phyloP scores from a whole-genome alignment of 1,140 invertebrate species.

The Drosophila repleta region DNA sequence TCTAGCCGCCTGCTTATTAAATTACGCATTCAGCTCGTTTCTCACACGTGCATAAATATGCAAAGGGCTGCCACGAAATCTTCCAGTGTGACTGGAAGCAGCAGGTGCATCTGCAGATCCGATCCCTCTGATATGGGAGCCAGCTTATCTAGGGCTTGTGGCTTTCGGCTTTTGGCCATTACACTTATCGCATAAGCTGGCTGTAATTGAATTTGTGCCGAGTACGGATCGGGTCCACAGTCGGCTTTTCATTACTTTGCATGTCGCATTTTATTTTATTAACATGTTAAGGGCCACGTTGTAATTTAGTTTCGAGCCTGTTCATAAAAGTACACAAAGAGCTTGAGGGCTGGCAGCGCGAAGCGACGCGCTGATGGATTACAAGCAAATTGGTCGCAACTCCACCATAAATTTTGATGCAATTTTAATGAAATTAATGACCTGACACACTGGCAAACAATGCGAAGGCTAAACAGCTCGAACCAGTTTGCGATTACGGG shows the following conservation, averaged over 20 bases:
- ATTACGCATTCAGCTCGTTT: conserved; percentile 76
- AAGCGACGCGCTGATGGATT: conserved; percentile 70
- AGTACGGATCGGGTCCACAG: conserved; percentile 29
- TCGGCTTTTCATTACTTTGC: conserved; percentile 39
- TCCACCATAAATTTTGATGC: conserved; percentile 63
- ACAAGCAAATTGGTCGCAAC: conserved; percentile 65
- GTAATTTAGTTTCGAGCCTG: conserved; percentile 60
- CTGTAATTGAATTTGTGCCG: conserved; percentile 71
- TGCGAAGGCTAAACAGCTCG: conserved; percentile 13
- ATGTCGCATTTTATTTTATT: conserved; percentile 70
- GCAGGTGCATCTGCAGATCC: conserved; percentile 56
- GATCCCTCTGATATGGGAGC: conserved; percentile 52
- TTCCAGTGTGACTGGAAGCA: conserved; percentile 12
- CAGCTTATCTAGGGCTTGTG: conserved; percentile 51
- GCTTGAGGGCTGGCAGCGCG: conserved; percentile 57
- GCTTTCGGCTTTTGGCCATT: conserved; percentile 10
- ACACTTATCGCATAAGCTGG: conserved; percentile 68
- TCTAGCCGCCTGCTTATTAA: conserved; percentile 64
- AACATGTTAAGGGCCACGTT: conserved; percentile 72
- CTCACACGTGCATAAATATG: conserved; percentile 65
- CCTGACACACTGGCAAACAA: conserved; percentile 41
- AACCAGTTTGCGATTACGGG: conserved; percentile 28
- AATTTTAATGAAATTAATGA: conserved; percentile 79
- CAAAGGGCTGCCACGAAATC: conserved; percentile 14
- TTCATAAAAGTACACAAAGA: conserved; percentile 38